Evolutionary conservation across 2,888 invertebrate species (phyloP).

Genomic region (Trichogramma evanescens): DNA sequence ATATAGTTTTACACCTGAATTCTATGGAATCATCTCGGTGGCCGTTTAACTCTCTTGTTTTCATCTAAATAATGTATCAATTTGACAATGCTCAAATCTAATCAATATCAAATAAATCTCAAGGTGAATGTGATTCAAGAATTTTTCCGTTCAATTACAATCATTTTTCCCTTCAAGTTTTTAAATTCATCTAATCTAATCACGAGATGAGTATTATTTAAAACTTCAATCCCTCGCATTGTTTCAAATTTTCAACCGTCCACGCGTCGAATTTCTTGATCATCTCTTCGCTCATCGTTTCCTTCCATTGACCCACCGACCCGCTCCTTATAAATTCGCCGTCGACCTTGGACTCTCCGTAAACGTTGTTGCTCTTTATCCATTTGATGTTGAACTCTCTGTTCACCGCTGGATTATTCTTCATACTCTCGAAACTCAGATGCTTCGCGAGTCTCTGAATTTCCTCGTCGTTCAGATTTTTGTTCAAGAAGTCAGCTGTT

Average conservation of each 20-base stretch:
- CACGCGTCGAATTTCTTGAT: constrained; percentile 49
- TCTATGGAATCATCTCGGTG: too few relatives aligned
- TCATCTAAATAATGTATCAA: too few relatives aligned
- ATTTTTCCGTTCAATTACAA: too few relatives aligned
- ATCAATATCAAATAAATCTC: too few relatives aligned
- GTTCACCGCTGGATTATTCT: constrained; percentile 53
- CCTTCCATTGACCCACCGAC: constrained; percentile 46
- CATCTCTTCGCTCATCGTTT: constrained; percentile 38
- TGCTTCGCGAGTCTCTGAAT: constrained; percentile 49
- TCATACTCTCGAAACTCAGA: constrained; percentile 56
- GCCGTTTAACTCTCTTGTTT: too few relatives aligned
- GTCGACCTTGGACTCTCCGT: constrained; percentile 33
- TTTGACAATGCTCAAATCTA: too few relatives aligned
- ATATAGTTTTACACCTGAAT: too few relatives aligned
- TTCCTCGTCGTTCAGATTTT: constrained; percentile 46
- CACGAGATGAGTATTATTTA: too few relatives aligned
- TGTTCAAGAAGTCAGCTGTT: constrained; percentile 52
- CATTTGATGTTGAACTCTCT: constrained; percentile 45
- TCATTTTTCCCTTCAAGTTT: too few relatives aligned
- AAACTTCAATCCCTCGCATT: too few relatives aligned
- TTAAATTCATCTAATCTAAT: too few relatives aligned
- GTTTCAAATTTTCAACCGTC: constrained; percentile 38
- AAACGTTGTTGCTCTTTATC: constrained; percentile 34
- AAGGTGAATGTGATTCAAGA: too few relatives aligned
- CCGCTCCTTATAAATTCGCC: constrained; percentile 50